Evolutionary conservation across 2,113 vertebrate species (phyloP).

Genomic region (Pygoscelis adeliae): DNA sequence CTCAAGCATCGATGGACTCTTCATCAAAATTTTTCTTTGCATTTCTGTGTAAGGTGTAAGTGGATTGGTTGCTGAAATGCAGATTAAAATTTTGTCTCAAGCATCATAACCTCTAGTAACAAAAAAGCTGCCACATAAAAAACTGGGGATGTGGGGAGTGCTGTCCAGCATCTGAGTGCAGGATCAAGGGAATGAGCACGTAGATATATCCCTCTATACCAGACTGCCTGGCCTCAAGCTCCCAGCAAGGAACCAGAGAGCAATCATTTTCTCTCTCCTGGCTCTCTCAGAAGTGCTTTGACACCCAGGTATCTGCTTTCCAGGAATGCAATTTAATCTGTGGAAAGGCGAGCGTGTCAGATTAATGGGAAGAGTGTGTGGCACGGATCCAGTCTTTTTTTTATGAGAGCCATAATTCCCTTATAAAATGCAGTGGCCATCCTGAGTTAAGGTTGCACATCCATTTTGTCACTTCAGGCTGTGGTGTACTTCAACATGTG

Average conservation of each 20-base stretch:
- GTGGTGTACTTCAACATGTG: neutral
- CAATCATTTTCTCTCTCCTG: neutral
- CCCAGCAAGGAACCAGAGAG: neutral
- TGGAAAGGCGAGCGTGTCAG: neutral
- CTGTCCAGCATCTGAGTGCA: neutral
- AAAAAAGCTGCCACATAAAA: neutral
- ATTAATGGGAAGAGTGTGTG: neutral
- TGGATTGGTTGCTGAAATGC: neutral
- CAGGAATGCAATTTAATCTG: neutral
- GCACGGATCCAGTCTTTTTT: neutral
- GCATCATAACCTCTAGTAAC: too few species aligned
- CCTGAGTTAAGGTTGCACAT: neutral
- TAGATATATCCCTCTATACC: neutral
- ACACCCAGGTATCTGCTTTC: conserved; percentile 21
- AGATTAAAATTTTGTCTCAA: neutral
- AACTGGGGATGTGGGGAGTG: accelerated
- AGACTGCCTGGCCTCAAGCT: neutral
- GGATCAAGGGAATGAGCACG: neutral
- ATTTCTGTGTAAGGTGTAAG: accelerated
- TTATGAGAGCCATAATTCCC: neutral
- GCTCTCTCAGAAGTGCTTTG: neutral
- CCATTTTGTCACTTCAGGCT: neutral
- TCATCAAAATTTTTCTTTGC: neutral
- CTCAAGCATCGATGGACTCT: neutral
- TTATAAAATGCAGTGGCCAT: neutral